Evolutionary conservation across 2,888 invertebrate genomes (phyloP).

Genomic region (Erebia ligea): DNA sequence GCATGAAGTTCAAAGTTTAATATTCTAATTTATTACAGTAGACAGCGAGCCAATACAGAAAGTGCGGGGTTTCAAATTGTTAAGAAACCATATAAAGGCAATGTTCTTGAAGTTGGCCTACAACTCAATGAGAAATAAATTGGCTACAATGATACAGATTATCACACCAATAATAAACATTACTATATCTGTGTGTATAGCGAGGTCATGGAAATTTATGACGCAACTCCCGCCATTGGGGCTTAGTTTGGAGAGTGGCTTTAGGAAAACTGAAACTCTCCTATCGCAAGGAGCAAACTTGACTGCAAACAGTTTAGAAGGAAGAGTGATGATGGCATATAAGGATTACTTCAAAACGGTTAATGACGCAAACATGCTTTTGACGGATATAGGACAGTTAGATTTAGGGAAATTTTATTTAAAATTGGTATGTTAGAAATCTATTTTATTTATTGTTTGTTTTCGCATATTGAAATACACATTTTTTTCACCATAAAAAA

Average conservation of each 20-base stretch:
- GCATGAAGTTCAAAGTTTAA: not conserved
- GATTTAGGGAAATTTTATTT: constrained; percentile 69
- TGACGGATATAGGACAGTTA: constrained; percentile 63
- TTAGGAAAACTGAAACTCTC: constrained; percentile 63
- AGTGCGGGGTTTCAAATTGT: constrained; percentile 66
- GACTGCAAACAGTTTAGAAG: constrained; percentile 56
- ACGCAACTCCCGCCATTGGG: constrained; percentile 84
- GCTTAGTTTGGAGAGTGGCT: constrained; percentile 78
- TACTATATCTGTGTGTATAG: constrained; percentile 68
- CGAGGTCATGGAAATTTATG: constrained; percentile 75
- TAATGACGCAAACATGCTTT: constrained; percentile 54
- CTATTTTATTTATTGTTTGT: constrained; percentile 5
- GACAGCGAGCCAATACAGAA: constrained; percentile 65
- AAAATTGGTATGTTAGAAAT: constrained; percentile 64
- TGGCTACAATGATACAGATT: constrained; percentile 70
- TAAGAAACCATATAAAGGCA: constrained; percentile 72
- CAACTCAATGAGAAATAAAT: constrained; percentile 68
- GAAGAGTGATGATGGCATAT: constrained; percentile 59
- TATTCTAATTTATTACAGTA: constrained; percentile 50
- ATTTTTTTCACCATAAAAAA: no score
- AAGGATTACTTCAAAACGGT: constrained; percentile 65
- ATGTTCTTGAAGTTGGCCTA: constrained; percentile 74
- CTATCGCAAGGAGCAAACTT: constrained; percentile 56
- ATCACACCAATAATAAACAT: constrained; percentile 75
- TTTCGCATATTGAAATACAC: not conserved